Conservation (phyloP, 1,140 invertebrate genomes). For the Dinoponera quadriceps region DNA sequence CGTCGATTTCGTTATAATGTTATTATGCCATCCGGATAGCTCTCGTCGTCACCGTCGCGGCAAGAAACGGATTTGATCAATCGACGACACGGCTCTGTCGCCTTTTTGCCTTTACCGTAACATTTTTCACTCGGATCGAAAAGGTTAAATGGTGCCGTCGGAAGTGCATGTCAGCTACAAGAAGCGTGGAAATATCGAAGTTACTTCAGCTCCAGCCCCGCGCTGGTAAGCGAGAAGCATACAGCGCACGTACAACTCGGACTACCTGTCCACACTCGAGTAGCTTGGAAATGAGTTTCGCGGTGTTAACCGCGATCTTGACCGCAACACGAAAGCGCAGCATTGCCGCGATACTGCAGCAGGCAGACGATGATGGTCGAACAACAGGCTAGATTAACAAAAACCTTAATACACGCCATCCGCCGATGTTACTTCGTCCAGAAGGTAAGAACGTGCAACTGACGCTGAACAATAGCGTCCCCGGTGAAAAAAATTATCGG, state of each 20-base stretch:
- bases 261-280: conserved; percentile 50
- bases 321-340: conserved; percentile 39
- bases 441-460: not conserved
- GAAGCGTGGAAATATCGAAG: conserved; percentile 52
- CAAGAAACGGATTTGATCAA: conserved; percentile 9
- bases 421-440: not conserved
- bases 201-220: conserved; percentile 40
- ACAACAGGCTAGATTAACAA: conserved; percentile 36
- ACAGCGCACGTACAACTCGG: conserved; percentile 21
- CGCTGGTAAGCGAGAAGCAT: conserved; percentile 53
- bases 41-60: not conserved
- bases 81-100: not conserved
- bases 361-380: conserved; percentile 20
- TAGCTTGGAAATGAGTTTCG: conserved; percentile 57
- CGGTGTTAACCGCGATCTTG: conserved; percentile 58
- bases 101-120: conserved; percentile 3
- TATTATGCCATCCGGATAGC: not conserved
- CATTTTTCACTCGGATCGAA: conserved; percentile 45
- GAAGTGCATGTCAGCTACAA: conserved; percentile 46
- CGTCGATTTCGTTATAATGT: not conserved
- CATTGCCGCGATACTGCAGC: conserved; percentile 23
- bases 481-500: not conserved
- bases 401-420: conserved; percentile 12
- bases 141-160: conserved; percentile 30
- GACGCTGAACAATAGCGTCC: not conserved